Conservation (phyloP, 2,888 invertebrate species). For the Brenthis daphne region DNA sequence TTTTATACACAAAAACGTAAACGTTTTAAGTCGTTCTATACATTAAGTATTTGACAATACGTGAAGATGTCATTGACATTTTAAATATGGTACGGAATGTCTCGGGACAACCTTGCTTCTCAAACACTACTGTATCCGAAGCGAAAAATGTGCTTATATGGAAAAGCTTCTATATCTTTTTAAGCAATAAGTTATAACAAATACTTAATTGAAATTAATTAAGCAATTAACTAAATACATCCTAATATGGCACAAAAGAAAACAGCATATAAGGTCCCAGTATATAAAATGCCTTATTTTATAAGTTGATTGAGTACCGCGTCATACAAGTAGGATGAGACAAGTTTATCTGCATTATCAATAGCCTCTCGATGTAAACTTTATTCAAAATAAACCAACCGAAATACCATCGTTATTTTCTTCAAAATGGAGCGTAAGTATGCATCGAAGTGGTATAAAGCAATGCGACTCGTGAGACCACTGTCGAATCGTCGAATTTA, state of each 20-base stretch:
- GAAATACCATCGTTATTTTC: conserved; percentile 44
- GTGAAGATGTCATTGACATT: conserved; percentile 30
- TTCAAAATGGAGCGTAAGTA: conserved; percentile 58
- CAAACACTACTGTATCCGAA: neutral
- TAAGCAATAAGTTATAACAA: no score
- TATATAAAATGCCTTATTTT: conserved; percentile 8
- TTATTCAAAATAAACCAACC: conserved; percentile 40
- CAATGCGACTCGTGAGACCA: conserved; percentile 53
- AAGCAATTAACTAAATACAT: neutral
- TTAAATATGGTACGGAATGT: conserved; percentile 29
- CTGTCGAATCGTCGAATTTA: conserved; percentile 54
- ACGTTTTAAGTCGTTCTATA: conserved; percentile 21
- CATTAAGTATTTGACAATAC: conserved; percentile 32
- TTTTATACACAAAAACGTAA: conserved; percentile 30
- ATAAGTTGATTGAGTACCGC: conserved; percentile 24
- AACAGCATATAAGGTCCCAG: neutral
- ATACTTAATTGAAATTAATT: neutral
- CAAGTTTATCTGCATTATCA: conserved; percentile 40
- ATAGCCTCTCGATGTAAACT: conserved; percentile 36
- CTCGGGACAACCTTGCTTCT: conserved; percentile 12
- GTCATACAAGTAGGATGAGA: conserved; percentile 24
- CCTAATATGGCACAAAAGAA: conserved; percentile 1
- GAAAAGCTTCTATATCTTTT: no score
- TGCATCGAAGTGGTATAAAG: conserved; percentile 55
- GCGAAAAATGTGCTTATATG: neutral